Conservation (phyloP, 2,113 vertebrate species). For the Xiphophorus couchianus region DNA sequence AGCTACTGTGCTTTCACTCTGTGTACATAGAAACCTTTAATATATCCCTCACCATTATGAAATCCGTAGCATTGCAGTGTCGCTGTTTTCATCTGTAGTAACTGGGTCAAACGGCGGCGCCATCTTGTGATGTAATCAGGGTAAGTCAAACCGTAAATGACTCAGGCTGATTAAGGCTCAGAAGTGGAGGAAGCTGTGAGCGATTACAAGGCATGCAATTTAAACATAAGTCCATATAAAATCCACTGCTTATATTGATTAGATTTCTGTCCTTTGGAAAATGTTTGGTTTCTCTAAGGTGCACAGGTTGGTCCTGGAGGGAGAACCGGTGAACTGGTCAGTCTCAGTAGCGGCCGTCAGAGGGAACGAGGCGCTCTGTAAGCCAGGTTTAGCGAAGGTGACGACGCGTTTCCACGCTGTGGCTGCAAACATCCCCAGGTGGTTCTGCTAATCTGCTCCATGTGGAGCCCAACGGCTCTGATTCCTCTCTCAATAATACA, state of each 20-base stretch:
- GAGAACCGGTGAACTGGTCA: constrained; percentile 40
- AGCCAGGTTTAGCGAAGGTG: constrained; percentile 21
- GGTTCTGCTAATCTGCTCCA: not conserved
- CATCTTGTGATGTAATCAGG: no score
- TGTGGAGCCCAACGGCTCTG: not conserved
- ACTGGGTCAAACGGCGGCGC: no score
- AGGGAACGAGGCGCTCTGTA: constrained; percentile 24
- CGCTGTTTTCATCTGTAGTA: no score
- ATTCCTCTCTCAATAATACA: not conserved
- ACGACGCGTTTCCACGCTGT: constrained; percentile 15
- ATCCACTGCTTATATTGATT: not conserved
- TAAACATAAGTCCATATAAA: not conserved
- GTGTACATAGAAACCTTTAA: no score
- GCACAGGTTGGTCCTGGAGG: constrained; percentile 22
- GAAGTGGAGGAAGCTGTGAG: no score
- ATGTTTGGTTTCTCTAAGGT: not conserved
- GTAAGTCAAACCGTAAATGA: no score
- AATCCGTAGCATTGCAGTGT: no score
- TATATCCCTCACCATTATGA: no score
- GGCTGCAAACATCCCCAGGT: not conserved
- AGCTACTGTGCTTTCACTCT: no score
- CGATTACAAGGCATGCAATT: not conserved
- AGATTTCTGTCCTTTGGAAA: not conserved
- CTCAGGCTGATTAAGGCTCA: no score
- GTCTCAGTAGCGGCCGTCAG: constrained; percentile 46